These are phyloP conservation scores for Aplochiton taeniatus DNA, from an alignment of 2,797 vertebrate species.

Conservation along the genomic window DNA sequence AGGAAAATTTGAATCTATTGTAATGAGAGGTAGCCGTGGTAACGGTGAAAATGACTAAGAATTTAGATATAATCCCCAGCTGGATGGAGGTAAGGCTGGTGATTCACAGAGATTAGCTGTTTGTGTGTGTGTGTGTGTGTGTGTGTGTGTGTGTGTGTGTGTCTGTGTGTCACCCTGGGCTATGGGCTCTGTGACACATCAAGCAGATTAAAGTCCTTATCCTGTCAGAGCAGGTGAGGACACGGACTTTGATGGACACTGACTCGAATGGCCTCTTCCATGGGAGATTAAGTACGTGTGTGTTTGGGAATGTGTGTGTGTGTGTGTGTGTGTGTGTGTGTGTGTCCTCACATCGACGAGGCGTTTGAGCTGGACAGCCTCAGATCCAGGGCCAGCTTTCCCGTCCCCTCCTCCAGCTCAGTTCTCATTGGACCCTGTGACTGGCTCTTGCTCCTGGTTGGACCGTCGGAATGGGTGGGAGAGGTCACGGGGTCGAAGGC, in stretches of 20 bases:
- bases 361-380: conserved; percentile 91
- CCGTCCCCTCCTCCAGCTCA: conserved; percentile 84
- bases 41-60: no score
- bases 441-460: conserved; percentile 58
- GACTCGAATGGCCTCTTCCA: no score
- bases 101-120: conserved; percentile 23
- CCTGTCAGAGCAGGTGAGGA: not conserved
- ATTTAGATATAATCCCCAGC: no score
- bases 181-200: not conserved
- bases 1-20: conserved; percentile 23
- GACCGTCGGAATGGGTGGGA: conserved; percentile 47
- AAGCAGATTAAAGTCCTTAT: conserved; percentile 25
- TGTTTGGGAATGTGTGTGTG: not conserved
- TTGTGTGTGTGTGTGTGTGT: not conserved
- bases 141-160: not conserved
- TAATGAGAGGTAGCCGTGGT: conserved; percentile 5
- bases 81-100: conserved; percentile 8
- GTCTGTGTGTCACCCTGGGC: no score
- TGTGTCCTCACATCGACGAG: conserved; percentile 88
- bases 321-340: conserved; percentile 2
- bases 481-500: conserved; percentile 79
- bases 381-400: conserved; percentile 88
- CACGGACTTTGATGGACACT: no score
- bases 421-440: no score
- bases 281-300: not conserved